Conservation (phyloP, 1,140 invertebrate species). For the Megalonaias nervosa region DNA sequence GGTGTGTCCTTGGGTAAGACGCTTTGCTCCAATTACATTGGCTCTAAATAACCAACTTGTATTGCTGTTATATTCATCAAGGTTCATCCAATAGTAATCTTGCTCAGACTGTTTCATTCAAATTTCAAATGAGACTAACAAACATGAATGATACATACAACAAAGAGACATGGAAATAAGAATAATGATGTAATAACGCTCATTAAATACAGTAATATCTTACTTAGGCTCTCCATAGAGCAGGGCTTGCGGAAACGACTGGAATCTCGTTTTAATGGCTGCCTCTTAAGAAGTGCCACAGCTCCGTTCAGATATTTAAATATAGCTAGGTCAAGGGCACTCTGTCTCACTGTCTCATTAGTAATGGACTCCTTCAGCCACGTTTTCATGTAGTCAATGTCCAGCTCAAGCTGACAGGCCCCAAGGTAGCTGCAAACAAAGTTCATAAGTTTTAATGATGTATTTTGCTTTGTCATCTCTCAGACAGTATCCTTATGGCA, state of each 20-base stretch:
- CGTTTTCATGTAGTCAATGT: constrained; percentile 55
- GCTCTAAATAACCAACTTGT: too few species aligned
- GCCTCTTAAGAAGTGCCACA: constrained; percentile 62
- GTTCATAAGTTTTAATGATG: constrained; percentile 3
- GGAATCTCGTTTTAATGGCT: constrained; percentile 51
- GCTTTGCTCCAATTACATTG: too few species aligned
- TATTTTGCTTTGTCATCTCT: not conserved
- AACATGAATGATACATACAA: not conserved
- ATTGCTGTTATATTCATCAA: not conserved
- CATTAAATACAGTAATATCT: not conserved
- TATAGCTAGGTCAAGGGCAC: constrained; percentile 56
- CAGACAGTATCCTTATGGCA: not conserved
- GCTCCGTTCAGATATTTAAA: constrained; percentile 63
- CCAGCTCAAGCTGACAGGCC: constrained; percentile 64
- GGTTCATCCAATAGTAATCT: not conserved
- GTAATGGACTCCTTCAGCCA: constrained; percentile 53
- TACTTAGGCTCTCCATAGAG: constrained; percentile 54
- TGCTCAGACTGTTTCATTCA: not conserved
- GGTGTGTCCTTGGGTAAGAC: too few species aligned
- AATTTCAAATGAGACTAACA: not conserved
- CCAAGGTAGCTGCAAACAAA: constrained; percentile 60
- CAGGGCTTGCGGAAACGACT: constrained; percentile 50
- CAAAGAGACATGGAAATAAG: constrained; percentile 1
- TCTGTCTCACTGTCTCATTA: constrained; percentile 58
- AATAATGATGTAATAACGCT: too few species aligned